Base-by-base conservation (phyloP, 2,888 invertebrate species). In the Mellilla xanthometata region DNA sequence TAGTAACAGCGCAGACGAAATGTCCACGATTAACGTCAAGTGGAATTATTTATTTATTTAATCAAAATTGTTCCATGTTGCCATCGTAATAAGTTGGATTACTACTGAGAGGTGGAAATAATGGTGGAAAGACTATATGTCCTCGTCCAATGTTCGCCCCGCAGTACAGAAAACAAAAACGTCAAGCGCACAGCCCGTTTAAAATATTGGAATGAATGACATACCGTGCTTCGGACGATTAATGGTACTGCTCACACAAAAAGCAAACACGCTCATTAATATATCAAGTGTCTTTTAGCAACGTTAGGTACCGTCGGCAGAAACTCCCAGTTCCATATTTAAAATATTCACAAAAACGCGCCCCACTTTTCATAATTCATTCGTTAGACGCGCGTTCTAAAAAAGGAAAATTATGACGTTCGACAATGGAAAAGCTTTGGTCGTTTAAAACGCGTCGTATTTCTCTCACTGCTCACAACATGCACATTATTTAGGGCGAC, bases 171-270 rank as follows among this genome's bases (percentile, higher is more conserved):
- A 85, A 86, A 79, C 86, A 83, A 80, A 83, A 85, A 81, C 81
- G 81, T 78, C 82, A 77, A 71, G 74, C 64, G 61, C 66, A 79
- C 75, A 60, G 66, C 66, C 65, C 78, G 83, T 83, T 88, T 87
- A 88, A 87, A 89, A 88, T 88, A 88, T 88, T 82, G 88, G 89
- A 88, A 86, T 89, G 87, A 87, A 89, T 89, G 89, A 88, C 89
- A 89, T 87, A 87, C 87, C 89, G 72, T 81, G 87, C 81, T 76
- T 77, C 76, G 85, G 71, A 85, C 82, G 88, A 89, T 89, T 85
- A 86, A 89, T 89, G 88, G 79, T 72, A 65, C 72, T 62, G 75
- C 76, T 72, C 70, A 62, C 69, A 88, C 88, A 89, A 89, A 89
- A 88, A 87, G 85, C 79, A 79, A 83, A 78, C 83, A 71, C 55